phyloP scores from a whole-genome alignment of 2,888 invertebrate species.

The Geotrupes spiniger region DNA sequence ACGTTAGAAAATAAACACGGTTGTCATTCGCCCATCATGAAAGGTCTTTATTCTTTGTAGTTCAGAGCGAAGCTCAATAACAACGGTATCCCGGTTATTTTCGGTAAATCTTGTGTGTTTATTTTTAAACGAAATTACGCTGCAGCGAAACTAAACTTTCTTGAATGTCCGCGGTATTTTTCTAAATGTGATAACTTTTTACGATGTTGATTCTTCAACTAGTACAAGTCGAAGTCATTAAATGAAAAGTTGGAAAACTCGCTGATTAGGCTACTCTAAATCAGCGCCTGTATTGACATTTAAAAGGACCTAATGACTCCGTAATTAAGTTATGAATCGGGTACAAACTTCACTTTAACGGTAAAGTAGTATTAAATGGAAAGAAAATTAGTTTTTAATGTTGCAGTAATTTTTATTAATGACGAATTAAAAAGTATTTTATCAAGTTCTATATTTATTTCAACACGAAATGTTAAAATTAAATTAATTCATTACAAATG shows the following conservation, averaged over 20 bases:
- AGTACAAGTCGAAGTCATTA: constrained; percentile 19
- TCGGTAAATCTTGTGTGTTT: constrained; percentile 1
- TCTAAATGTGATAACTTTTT: background rate
- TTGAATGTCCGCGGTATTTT: background rate
- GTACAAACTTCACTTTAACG: background rate
- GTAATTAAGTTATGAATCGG: constrained; percentile 36
- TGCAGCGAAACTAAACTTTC: background rate
- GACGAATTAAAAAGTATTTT: too few species aligned
- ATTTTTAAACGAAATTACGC: constrained; percentile 1
- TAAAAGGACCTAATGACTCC: constrained; percentile 39
- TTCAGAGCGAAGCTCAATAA: constrained; percentile 1
- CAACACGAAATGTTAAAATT: too few species aligned
- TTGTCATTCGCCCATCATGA: constrained; percentile 3
- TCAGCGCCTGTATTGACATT: constrained; percentile 38
- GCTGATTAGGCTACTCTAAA: constrained; percentile 40
- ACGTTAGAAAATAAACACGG: constrained; percentile 7
- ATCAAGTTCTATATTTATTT: too few species aligned
- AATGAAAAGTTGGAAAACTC: constrained; percentile 33
- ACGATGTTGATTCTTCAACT: constrained; percentile 13
- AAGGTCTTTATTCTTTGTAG: constrained; percentile 7
- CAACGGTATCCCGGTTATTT: constrained; percentile 1
- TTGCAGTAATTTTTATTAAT: too few species aligned
- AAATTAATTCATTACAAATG: too few species aligned
- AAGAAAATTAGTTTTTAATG: constrained; percentile 5
- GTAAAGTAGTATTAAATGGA: constrained; percentile 2